A percentile compares a stretch with the other conserved stretches of the same genome.
phyloP scores from a whole-genome alignment of 2,888 invertebrate species.

The Synergus gifuensis region DNA sequence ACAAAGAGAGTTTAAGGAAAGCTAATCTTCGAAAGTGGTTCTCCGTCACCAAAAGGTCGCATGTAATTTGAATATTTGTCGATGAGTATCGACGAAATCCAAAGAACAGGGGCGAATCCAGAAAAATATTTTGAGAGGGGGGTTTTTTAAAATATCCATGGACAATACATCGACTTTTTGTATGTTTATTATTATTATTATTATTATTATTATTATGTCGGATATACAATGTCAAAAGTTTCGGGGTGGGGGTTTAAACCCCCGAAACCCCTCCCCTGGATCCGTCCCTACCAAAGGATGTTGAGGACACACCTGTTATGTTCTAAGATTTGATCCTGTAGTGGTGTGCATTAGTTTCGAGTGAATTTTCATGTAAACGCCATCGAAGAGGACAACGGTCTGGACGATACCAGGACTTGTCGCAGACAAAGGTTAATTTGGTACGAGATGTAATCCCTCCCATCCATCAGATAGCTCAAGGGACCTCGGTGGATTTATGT shows the following conservation, averaged over 20 bases:
- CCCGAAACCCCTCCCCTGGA: too few species aligned
- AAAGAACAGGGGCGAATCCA: too few species aligned
- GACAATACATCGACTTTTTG: too few species aligned
- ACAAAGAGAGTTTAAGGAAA: background rate
- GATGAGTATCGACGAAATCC: background rate
- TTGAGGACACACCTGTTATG: constrained; percentile 68
- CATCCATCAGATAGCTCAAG: constrained; percentile 62
- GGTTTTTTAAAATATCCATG: too few species aligned
- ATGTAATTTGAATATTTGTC: constrained; percentile 25
- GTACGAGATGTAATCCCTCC: constrained; percentile 75
- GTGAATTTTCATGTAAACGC: constrained; percentile 75
- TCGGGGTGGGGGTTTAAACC: too few species aligned
- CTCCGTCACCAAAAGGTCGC: background rate
- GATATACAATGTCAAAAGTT: too few species aligned
- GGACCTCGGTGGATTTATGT: constrained; percentile 62
- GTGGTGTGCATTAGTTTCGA: constrained; percentile 70
- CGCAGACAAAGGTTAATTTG: constrained; percentile 74
- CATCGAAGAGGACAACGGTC: constrained; percentile 47
- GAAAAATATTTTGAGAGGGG: too few species aligned
- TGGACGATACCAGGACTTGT: constrained; percentile 46
- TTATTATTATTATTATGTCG: too few species aligned
- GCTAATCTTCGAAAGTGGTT: constrained; percentile 3
- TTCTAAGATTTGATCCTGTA: constrained; percentile 46
- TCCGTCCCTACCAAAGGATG: too few species aligned
- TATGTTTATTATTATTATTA: too few species aligned